Conservation (phyloP, 2,113 vertebrate species). For the Microtus richardsoni region DNA sequence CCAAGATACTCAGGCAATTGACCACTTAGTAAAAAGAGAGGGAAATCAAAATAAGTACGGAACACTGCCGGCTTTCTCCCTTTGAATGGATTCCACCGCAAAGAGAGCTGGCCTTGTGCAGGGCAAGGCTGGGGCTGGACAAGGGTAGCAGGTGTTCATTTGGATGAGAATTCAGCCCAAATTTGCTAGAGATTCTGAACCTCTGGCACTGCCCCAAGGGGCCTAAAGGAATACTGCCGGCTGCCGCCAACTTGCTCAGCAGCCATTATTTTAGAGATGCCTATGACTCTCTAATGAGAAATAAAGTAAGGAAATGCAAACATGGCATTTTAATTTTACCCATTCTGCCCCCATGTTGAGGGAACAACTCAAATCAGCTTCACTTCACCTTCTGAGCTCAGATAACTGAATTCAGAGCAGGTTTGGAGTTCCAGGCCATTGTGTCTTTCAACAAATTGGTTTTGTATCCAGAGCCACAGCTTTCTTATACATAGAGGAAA, state of each 20-base stretch:
- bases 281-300: slow-evolving; percentile 29
- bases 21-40: not conserved
- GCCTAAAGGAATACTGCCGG: slow-evolving; percentile 57
- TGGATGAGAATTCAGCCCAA: slow-evolving; percentile 72
- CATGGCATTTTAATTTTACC: not conserved
- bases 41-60: not conserved
- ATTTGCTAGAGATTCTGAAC: slow-evolving; percentile 33
- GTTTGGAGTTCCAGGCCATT: not conserved
- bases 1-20: not conserved
- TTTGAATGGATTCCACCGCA: slow-evolving; percentile 61
- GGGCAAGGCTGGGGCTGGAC: slow-evolving; percentile 43
- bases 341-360: not conserved
- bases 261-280: slow-evolving; percentile 21
- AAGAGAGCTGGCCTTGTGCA: slow-evolving; percentile 53
- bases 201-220: slow-evolving; percentile 62
- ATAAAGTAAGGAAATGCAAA: slow-evolving; percentile 23
- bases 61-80: slow-evolving; percentile 43
- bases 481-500: not conserved
- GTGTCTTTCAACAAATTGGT: not conserved
- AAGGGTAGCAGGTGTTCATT: slow-evolving; percentile 79
- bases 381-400: not conserved
- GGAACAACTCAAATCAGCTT: not conserved
- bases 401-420: not conserved
- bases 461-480: not conserved
- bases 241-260: not conserved